Evolutionary conservation across 2,888 invertebrate species (phyloP), one percentile per base, ranked within the genome.

Genomic region (Andricus quercusramuli): DNA sequence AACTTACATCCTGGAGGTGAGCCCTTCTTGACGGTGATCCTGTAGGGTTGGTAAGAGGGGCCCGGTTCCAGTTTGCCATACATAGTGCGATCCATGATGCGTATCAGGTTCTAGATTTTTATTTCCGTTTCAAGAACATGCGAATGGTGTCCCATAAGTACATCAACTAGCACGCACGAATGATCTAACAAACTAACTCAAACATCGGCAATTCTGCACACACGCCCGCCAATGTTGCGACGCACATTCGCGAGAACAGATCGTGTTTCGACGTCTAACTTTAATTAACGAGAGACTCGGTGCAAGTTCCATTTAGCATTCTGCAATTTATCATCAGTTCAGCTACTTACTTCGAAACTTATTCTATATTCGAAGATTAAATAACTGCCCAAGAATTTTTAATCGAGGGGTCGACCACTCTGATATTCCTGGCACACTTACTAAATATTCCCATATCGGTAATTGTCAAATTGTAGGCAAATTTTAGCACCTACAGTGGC

Each of bases 1-100:
- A 94, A 96, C 97, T 97, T 94, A 97, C 97, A 97, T 94, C 97
- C 97, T 88, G 97, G 97, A 89, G 96, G 95, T 86, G 96, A 96
- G 90, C 97, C 97, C 93, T 96, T 96, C 93, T 96, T 96, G 92
- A 96, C 94, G 78, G 96, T 96, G 93, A 97, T 97, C 93, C 97
- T 95, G 93, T 97, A 97, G 78, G 97, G 97, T 90, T 97, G 96
- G 93, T 97, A 95, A 91, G 96, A 96, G 76, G 89, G 86, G 90
- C 97, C 97, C 79, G 97, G 97, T 92, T 96, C 95, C 91, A 97
- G 95, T 94, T 97, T 97, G 87, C 97, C 97, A 93, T 97, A 97
- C 97, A 97, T 97, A 93, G 97, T 96, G 92, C 97, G 95, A 95
- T 97, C 97, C 97, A 97, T 97, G 32, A 83, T 83, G 80, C 81